Base-by-base conservation (phyloP, 2,888 invertebrate species). In the Drosophila antonietae region DNA sequence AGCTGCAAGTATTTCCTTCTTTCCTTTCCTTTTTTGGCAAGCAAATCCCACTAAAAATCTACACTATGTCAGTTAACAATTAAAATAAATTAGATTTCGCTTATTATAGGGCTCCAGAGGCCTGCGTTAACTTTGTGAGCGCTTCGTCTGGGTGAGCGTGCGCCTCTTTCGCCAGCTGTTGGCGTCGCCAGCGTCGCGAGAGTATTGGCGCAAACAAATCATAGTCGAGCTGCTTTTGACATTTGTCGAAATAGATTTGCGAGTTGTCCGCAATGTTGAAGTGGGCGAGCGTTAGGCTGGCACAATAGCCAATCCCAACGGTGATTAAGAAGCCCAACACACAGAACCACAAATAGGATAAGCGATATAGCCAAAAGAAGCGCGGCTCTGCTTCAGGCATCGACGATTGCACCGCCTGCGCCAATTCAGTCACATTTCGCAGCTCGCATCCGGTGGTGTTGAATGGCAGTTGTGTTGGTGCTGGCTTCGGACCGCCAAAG, bases 401-500 rank as follows among this genome's bases (percentile, higher is more conserved):
- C 18, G 57, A 14, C 1, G 20, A 10, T 14, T 61, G 52, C 3
- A 68, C 62, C 12, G 73, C 70, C 28, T 73, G n/a, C 6, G 65
- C 64, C 28, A 68, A 59, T 18, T 70, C 56, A 0, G 83, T 84
- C 7, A 46, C 57, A 60, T 83, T 86, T 18, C 15, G 33, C 0
- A 47, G 3, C 6, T 55, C 67, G 80, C 96, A 96, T 31, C 95
- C 95, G 4, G 93, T 94, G 0, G 93, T 94, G 46, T 93, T 94
- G 4, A 95, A 93, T 0, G 95, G 94, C 46, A 96, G 90, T 49
- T 92, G 93, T 10, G 92, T 91, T 2, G 94, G 90, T 0, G 93
- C 90, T 0, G 96, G 96, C 78, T 96, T 95, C 0, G 97, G 95
- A 1, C 95, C 95, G 0, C 97, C 97, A 91, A 98, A 97, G 57